Evolutionary conservation across 2,888 invertebrate species (phyloP).

Genomic region (Caenorhabditis doughertyi): DNA sequence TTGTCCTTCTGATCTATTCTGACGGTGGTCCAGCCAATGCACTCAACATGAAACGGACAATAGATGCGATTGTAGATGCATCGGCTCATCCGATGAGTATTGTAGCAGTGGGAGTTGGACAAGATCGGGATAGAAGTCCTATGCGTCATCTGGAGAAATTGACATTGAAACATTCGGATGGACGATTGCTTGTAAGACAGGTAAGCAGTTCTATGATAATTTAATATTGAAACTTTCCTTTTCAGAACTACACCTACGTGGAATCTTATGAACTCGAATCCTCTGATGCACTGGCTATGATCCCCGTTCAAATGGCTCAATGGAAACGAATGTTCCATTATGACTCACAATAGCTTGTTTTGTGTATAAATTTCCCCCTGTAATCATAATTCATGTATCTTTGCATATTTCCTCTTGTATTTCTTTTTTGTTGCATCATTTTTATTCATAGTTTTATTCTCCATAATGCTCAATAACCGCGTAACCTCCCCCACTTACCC

Average conservation of each 20-base stretch:
- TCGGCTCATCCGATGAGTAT: slow-evolving; percentile 77
- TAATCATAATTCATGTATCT: slow-evolving; percentile 11
- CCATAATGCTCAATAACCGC: slow-evolving; percentile 1
- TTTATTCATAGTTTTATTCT: not conserved
- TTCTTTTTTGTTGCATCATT: slow-evolving; percentile 18
- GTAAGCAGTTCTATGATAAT: too few relatives aligned
- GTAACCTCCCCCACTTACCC: not conserved
- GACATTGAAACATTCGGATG: slow-evolving; percentile 68
- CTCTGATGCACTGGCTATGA: slow-evolving; percentile 58
- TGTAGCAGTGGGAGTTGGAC: slow-evolving; percentile 74
- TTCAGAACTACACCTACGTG: slow-evolving; percentile 65
- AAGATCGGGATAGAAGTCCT: slow-evolving; percentile 58
- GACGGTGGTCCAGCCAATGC: slow-evolving; percentile 76
- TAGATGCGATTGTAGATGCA: slow-evolving; percentile 76
- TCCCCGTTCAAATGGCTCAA: slow-evolving; percentile 64
- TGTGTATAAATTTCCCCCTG: slow-evolving; percentile 7
- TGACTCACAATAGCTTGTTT: slow-evolving; percentile 3
- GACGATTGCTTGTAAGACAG: slow-evolving; percentile 63
- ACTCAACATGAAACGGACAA: slow-evolving; percentile 65
- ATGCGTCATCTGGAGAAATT: slow-evolving; percentile 66
- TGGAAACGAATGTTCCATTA: slow-evolving; percentile 42
- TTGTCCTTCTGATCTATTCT: slow-evolving; percentile 78
- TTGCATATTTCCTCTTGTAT: slow-evolving; percentile 7
- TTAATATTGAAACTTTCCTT: too few relatives aligned
- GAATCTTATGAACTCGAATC: slow-evolving; percentile 33